Percentiles rank a stretch among this genome's conserved stretches.
Conservation (phyloP, 2,797 vertebrate genomes). For the Esox lucius region DNA sequence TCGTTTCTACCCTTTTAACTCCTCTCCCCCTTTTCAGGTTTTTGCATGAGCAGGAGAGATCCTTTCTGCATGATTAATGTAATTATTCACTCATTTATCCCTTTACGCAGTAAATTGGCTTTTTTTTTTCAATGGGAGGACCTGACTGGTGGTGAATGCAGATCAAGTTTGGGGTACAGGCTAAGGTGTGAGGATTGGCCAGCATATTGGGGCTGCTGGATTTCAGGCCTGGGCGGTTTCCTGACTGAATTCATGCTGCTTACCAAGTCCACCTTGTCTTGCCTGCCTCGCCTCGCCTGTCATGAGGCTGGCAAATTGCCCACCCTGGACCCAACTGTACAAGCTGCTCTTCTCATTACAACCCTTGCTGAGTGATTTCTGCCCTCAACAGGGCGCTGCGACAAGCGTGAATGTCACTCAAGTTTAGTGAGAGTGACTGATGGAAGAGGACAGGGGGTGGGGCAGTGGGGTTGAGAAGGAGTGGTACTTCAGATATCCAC, state of each 20-base stretch:
- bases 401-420: conserved; percentile 53
- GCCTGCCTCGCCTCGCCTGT: background rate
- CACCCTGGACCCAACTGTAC: conserved; percentile 42
- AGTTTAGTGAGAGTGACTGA: conserved; percentile 36
- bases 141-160: conserved; percentile 64
- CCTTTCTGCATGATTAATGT: conserved; percentile 62
- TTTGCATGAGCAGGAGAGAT: conserved; percentile 20
- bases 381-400: conserved; percentile 37
- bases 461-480: conserved; percentile 36
- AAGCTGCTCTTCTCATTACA: conserved; percentile 49
- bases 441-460: conserved; percentile 15
- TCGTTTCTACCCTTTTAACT: background rate
- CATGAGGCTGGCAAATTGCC: conserved; percentile 24
- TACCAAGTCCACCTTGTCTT: conserved; percentile 40
- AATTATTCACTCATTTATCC: conserved; percentile 66
- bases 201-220: conserved; percentile 6
- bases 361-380: conserved; percentile 47
- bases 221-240: conserved; percentile 32
- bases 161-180: conserved; percentile 57
- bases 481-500: conserved; percentile 52
- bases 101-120: conserved; percentile 52
- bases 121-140: conserved; percentile 53
- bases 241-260: conserved; percentile 29
- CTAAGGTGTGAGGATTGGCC: background rate
- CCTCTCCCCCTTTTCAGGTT: conserved; percentile 23